Conservation (phyloP, 23 tunicate species). For the Corella eumyota region DNA sequence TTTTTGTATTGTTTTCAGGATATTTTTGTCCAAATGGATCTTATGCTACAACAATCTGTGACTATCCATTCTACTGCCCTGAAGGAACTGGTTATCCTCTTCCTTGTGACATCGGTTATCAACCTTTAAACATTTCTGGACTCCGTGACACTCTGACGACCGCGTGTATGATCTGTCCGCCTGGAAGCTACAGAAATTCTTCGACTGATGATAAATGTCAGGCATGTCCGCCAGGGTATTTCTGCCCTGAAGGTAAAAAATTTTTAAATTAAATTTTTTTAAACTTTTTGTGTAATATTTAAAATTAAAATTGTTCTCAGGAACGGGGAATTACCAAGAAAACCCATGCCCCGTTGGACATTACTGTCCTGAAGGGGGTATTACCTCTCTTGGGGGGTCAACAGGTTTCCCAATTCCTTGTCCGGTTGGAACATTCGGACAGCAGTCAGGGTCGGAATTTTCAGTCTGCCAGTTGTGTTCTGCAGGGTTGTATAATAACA, state of each 20-base stretch:
- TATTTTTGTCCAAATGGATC: slow-evolving; percentile 53
- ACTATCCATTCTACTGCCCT: slow-evolving; percentile 95
- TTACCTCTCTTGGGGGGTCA: slow-evolving; percentile 50
- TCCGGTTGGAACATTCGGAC: slow-evolving; percentile 80
- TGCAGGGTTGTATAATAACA: slow-evolving; percentile 70
- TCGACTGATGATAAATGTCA: slow-evolving; percentile 63
- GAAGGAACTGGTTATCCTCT: slow-evolving; percentile 49
- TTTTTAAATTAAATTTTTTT: not conserved
- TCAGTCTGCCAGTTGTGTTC: slow-evolving; percentile 73
- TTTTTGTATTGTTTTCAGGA: too few relatives aligned
- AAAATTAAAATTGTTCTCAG: slow-evolving; percentile 7
- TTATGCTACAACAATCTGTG: slow-evolving; percentile 34
- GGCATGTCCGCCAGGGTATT: slow-evolving; percentile 99
- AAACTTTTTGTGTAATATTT: not conserved
- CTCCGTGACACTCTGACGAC: slow-evolving; percentile 35
- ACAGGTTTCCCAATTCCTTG: slow-evolving; percentile 92
- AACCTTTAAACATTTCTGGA: slow-evolving; percentile 86
- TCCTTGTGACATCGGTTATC: slow-evolving; percentile 85
- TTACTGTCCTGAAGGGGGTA: slow-evolving; percentile 94
- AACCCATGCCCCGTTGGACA: slow-evolving; percentile 85
- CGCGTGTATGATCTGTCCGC: slow-evolving; percentile 88
- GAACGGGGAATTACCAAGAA: slow-evolving; percentile 79
- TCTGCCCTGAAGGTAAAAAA: slow-evolving; percentile 86
- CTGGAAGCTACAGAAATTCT: slow-evolving; percentile 78
- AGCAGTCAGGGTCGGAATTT: slow-evolving; percentile 52